Evolutionary conservation across 2,888 invertebrate species (phyloP), one percentile per base, ranked within the genome.

Genomic region (Alloplasta piceator): DNA sequence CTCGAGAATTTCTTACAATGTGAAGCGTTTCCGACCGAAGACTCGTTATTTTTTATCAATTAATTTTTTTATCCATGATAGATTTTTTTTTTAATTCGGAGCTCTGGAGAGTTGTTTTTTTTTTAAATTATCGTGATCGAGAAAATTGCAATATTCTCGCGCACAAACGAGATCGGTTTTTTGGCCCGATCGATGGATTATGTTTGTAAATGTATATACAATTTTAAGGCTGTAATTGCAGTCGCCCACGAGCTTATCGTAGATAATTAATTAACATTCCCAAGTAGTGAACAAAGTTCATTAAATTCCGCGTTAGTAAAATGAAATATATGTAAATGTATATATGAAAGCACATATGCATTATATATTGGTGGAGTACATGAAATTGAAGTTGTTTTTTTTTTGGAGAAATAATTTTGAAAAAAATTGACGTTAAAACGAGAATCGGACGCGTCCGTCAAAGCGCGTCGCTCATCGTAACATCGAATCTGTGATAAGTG

Each of bases 401-500:
- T 12, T 36, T 39, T 5, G 43, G 41, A 14, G n/a, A 81, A 67
- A 61, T 38, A 6, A 46, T 10, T 16, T 16, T 14, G 10, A 67
- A 60, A 50, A 58, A 9, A 67, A 10, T n/a, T 16, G 43, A 71
- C 48, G 48, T 48, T 26, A 26, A 50, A 58, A 71, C 72, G 64
- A 77, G 12, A 70, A 78, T 61, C 38, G 71, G 71, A 75, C 61
- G 66, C 66, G 66, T 50, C n/a, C 16, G 58, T 46, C 56, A 50
- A 77, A 16, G 46, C 60, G 74, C 64, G 68, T 74, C 61, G 61
- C 60, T 72, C 84, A 82, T 86, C 86, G 84, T 87, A 87, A 89
- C 85, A 85, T 89, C 84, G 86, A 85, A 84, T 86, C 89, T 89
- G 89, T 89, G 89, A 89, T 89, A 89, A 87, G 85, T 87, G 26